phyloP scores from a whole-genome alignment of 1,140 invertebrate species.

The Drosophila aff. region DNA sequence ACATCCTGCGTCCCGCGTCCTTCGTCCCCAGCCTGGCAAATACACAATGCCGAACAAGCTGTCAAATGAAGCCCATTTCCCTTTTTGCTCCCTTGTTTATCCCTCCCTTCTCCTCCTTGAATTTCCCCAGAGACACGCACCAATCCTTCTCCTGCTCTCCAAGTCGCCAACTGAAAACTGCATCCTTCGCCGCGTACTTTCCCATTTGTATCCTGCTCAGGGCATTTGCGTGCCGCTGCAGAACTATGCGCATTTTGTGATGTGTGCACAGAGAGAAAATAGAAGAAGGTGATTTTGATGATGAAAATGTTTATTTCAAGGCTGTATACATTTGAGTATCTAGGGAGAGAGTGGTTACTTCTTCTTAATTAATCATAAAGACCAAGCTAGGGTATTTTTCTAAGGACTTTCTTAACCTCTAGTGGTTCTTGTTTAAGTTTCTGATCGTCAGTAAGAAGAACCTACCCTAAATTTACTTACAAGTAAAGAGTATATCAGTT shows the following conservation, averaged over 20 bases:
- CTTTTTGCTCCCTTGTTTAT: constrained; percentile 4
- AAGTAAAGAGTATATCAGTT: not conserved
- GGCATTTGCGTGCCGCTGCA: constrained; percentile 60
- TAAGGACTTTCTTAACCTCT: not conserved
- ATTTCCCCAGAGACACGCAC: constrained; percentile 34
- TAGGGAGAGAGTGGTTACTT: not conserved
- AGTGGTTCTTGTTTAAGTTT: not conserved
- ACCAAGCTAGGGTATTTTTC: too few species aligned
- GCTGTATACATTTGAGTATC: too few species aligned
- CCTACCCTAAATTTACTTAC: too few species aligned
- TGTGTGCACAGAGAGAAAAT: constrained; percentile 32
- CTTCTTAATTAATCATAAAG: not conserved
- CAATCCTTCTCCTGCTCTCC: constrained; percentile 16
- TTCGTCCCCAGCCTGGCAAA: constrained; percentile 34
- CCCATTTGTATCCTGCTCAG: constrained; percentile 41
- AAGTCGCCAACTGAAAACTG: constrained; percentile 33
- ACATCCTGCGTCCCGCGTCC: not conserved
- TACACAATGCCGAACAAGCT: constrained; percentile 76
- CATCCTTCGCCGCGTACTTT: constrained; percentile 30
- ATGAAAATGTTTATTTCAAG: accelerated
- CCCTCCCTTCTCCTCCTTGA: not conserved
- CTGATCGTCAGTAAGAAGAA: not conserved
- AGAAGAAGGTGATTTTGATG: too few species aligned
- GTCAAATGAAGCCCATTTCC: constrained; percentile 81
- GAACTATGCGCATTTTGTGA: constrained; percentile 74